Percentiles rank a stretch among this genome's conserved stretches.
Conservation (phyloP, 2,888 invertebrate genomes). For the Orthosia cruda region DNA sequence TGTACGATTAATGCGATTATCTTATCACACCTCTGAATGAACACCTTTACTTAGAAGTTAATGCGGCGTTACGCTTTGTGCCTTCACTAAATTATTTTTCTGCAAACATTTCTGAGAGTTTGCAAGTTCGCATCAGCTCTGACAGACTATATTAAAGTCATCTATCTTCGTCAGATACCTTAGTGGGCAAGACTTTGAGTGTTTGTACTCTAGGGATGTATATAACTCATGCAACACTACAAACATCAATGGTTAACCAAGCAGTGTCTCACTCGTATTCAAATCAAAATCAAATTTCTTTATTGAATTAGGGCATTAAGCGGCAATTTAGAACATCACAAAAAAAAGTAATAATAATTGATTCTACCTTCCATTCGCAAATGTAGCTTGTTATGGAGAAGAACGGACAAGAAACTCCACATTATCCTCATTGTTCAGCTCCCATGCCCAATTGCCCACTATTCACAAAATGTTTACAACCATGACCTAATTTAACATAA, state of each 20-base stretch:
- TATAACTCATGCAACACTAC: not conserved
- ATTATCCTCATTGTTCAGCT: not conserved
- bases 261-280: not conserved
- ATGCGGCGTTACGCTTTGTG: conserved; percentile 45
- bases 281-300: no score
- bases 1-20: conserved; percentile 63
- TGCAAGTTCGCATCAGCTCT: conserved; percentile 4
- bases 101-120: conserved; percentile 4
- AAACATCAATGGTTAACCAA: not conserved
- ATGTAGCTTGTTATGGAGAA: no score
- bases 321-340: no score
- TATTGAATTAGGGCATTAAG: no score
- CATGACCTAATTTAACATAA: conserved; percentile 8
- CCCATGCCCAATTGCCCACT: not conserved
- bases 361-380: no score
- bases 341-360: no score
- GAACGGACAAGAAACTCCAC: no score
- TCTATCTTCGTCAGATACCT: conserved; percentile 28
- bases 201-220: not conserved
- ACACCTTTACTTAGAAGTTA: conserved; percentile 61
- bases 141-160: conserved; percentile 38
- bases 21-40: conserved; percentile 54
- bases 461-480: not conserved
- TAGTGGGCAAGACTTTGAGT: conserved; percentile 6
- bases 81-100: conserved; percentile 24